Conservation (phyloP, 2,113 vertebrate genomes). For the Lophotis ruficrista region DNA sequence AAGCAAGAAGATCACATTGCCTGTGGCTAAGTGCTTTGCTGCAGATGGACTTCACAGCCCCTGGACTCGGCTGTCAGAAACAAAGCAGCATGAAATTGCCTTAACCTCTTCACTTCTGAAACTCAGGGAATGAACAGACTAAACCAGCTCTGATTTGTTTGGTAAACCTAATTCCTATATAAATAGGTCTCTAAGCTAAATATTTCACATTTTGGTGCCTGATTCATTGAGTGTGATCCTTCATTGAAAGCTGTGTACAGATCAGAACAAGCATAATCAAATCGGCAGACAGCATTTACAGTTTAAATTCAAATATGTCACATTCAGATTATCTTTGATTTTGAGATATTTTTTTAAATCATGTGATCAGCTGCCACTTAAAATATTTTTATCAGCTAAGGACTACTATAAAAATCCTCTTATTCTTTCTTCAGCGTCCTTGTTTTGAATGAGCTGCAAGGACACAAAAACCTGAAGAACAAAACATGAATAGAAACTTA, state of each 20-base stretch:
- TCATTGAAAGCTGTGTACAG: not conserved
- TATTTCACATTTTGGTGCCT: conserved; percentile 27
- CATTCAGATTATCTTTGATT: not conserved
- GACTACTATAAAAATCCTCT: not conserved
- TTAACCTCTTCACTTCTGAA: not conserved
- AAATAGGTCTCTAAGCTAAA: not conserved
- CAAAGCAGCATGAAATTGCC: conserved; percentile 3
- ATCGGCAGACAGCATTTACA: conserved; percentile 24
- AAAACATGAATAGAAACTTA: not conserved
- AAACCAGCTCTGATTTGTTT: not conserved
- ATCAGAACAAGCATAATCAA: conserved; percentile 7
- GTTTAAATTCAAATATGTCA: conserved; percentile 30
- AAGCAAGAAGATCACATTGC: not conserved
- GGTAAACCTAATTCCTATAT: not conserved
- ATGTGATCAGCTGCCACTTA: not conserved
- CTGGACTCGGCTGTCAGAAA: conserved; percentile 18
- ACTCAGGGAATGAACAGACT: not conserved
- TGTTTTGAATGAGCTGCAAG: conserved; percentile 23
- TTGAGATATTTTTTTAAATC: not conserved
- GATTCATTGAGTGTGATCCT: conserved; percentile 17
- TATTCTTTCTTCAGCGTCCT: not conserved
- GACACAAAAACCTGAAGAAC: not conserved
- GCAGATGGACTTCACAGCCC: conserved; percentile 38
- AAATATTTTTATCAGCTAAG: not conserved
- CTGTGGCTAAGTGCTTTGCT: conserved; percentile 43